These are phyloP conservation scores for Zaprionus capensis DNA, from an alignment of 1,140 invertebrate species.

Conservation along the genomic window DNA sequence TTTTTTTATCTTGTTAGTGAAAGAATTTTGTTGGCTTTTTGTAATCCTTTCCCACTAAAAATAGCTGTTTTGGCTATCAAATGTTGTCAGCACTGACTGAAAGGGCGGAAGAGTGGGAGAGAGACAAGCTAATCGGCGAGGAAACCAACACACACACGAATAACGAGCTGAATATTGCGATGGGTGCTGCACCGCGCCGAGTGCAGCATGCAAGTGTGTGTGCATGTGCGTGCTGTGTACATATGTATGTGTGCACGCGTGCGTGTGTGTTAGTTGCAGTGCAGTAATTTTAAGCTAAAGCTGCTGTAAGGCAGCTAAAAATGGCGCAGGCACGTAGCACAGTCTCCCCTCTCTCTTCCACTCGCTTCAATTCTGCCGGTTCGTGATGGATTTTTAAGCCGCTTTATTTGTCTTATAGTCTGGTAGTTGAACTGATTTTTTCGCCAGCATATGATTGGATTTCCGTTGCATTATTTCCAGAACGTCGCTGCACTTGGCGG, in stretches of 20 bases:
- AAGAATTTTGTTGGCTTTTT: neutral
- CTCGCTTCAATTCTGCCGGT: neutral
- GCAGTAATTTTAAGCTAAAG: conserved; percentile 73
- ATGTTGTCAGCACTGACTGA: neutral
- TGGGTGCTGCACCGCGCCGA: conserved; percentile 8
- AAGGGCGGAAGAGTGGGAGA: neutral
- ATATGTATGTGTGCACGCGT: neutral
- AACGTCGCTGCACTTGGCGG: conserved; percentile 88
- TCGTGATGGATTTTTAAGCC: conserved; percentile 59
- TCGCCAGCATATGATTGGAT: conserved; percentile 22
- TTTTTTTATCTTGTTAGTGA: neutral
- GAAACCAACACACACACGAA: neutral
- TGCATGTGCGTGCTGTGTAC: conserved; percentile 7
- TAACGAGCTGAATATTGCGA: conserved; percentile 21
- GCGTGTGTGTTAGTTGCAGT: conserved; percentile 13
- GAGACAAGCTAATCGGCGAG: conserved; percentile 3
- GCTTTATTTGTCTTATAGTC: conserved; percentile 42
- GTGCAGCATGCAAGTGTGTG: conserved; percentile 25
- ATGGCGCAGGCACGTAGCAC: conserved; percentile 63
- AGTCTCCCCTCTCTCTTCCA: neutral
- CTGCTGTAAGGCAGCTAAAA: conserved; percentile 53
- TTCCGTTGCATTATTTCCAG: conserved; percentile 68
- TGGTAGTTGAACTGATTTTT: conserved; percentile 44
- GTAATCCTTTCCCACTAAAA: neutral
- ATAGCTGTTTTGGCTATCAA: neutral